Evolutionary conservation across 2,888 invertebrate species (phyloP).

Genomic region (Charanyca ferruginea): DNA sequence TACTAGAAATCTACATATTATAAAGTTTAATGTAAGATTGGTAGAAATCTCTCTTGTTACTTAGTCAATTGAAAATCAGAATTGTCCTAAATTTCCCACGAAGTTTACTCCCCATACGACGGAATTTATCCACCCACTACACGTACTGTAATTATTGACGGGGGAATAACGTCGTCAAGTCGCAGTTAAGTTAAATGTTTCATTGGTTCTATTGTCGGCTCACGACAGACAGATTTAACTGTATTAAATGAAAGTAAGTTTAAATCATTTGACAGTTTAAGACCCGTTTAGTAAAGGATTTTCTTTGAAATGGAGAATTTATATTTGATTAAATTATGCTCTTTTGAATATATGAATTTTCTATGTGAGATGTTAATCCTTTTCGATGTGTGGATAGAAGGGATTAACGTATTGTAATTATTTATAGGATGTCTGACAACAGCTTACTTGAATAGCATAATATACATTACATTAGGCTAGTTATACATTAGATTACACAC

Average conservation of each 20-base stretch:
- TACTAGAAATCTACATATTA: background rate
- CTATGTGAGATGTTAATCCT: slow-evolving; percentile 18
- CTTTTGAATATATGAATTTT: slow-evolving; percentile 23
- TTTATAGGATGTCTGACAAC: slow-evolving; percentile 12
- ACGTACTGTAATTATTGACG: slow-evolving; percentile 56
- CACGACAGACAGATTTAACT: slow-evolving; percentile 33
- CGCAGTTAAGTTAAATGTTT: slow-evolving; percentile 41
- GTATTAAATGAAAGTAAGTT: slow-evolving; percentile 29
- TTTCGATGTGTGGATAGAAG: slow-evolving; percentile 26
- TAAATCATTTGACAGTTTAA: slow-evolving; percentile 36
- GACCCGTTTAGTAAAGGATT: slow-evolving; percentile 7
- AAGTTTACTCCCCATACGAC: slow-evolving; percentile 4
- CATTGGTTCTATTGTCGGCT: slow-evolving; percentile 35
- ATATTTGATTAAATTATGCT: slow-evolving; percentile 9
- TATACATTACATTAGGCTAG: background rate
- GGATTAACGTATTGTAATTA: slow-evolving; percentile 24
- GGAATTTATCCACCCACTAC: slow-evolving; percentile 21
- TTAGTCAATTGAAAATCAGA: slow-evolving; percentile 15
- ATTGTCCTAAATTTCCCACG: slow-evolving; percentile 2
- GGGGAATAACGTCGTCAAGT: slow-evolving; percentile 54
- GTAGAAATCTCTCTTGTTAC: background rate
- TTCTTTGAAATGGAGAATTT: slow-evolving; percentile 22
- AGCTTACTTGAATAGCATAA: background rate
- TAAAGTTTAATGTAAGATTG: background rate
- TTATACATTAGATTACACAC: too few relatives aligned